phyloP scores from a whole-genome alignment of 2,113 vertebrate genomes.

The Mionectes macconnelli region DNA sequence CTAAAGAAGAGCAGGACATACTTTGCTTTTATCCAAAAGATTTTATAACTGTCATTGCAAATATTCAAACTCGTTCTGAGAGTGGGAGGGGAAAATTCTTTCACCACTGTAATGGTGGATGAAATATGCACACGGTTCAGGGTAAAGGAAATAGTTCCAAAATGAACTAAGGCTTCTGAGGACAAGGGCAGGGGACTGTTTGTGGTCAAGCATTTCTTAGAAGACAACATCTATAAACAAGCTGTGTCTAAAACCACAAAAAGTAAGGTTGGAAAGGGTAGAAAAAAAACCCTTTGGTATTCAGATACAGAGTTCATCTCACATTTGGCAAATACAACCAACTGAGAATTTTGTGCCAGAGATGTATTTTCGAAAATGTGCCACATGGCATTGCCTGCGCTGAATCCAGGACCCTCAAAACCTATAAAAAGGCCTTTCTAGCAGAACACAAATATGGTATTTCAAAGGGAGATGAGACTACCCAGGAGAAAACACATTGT shows the following conservation, averaged over 20 bases:
- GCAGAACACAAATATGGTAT: background rate
- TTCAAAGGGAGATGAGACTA: background rate
- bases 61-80: background rate
- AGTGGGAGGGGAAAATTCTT: background rate
- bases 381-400: background rate
- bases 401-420: background rate
- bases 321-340: background rate
- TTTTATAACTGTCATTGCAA: background rate
- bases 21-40: background rate
- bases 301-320: background rate
- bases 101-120: background rate
- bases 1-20: background rate
- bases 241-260: background rate
- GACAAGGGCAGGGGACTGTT: background rate
- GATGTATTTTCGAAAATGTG: background rate
- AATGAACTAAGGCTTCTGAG: background rate
- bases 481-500: background rate
- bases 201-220: background rate
- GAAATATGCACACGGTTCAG: background rate
- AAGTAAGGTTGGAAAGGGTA: background rate
- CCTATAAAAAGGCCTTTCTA: background rate
- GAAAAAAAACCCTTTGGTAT: background rate
- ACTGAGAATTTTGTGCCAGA: background rate
- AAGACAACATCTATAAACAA: background rate
- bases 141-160: background rate